These are phyloP conservation scores for Argyresthia goedartella DNA, from an alignment of 2,888 invertebrate genomes.

Conservation along the genomic window DNA sequence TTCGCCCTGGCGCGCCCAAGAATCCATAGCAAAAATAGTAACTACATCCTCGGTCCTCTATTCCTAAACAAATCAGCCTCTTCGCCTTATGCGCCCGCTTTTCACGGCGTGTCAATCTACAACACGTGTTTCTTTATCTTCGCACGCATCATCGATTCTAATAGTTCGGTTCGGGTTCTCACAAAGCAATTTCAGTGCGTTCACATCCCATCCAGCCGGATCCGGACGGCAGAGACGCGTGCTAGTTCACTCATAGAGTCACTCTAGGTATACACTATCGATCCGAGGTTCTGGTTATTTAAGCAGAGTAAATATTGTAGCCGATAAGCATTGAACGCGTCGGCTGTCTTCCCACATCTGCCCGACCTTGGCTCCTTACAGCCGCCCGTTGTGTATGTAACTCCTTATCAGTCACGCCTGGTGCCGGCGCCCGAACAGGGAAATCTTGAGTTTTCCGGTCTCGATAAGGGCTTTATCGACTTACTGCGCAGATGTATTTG, in stretches of 20 bases:
- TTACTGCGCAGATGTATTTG: conserved; percentile 25
- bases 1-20: not conserved
- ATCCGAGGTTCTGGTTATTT: conserved; percentile 44
- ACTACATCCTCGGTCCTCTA: not conserved
- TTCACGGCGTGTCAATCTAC: not conserved
- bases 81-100: not conserved
- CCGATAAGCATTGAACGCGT: conserved; percentile 59
- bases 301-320: conserved; percentile 49
- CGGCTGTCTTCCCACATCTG: conserved; percentile 67
- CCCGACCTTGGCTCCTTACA: conserved; percentile 58
- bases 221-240: not conserved
- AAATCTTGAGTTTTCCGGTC: conserved; percentile 59
- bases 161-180: conserved; percentile 33
- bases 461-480: conserved; percentile 41
- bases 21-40: not conserved
- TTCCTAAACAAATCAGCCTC: not conserved
- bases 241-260: conserved; percentile 9
- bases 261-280: conserved; percentile 30
- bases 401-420: conserved; percentile 61
- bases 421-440: conserved; percentile 33
- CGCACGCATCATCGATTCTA: conserved; percentile 31
- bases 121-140: conserved; percentile 32
- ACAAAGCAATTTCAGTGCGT: conserved; percentile 47
- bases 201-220: conserved; percentile 32
- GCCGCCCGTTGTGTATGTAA: conserved; percentile 58